Conservation (phyloP, 2,113 vertebrate genomes). For the Spea multiplicata region DNA sequence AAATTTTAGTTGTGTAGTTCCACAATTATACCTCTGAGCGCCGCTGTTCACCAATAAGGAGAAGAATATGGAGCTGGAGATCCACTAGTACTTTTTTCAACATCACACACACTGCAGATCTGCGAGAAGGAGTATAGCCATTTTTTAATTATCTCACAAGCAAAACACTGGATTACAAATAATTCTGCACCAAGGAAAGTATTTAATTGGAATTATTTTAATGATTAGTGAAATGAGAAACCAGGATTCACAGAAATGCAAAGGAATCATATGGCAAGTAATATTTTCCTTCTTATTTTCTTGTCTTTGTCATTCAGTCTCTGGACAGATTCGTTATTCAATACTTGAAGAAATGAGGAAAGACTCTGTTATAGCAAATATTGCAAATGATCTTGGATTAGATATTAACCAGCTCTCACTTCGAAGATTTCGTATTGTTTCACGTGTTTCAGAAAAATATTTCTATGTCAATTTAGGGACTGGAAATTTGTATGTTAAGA, state of each 20-base stretch:
- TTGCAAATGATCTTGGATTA: conserved; percentile 69
- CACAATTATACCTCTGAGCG: conserved; percentile 11
- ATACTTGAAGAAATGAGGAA: conserved; percentile 59
- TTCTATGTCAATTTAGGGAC: conserved; percentile 26
- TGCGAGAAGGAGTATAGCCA: conserved; percentile 24
- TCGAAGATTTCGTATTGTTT: conserved; percentile 62
- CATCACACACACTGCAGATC: not conserved
- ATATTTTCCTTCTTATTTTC: conserved; percentile 18
- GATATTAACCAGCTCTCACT: conserved; percentile 61
- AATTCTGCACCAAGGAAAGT: not conserved
- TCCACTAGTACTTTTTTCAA: too few relatives aligned
- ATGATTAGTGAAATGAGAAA: not conserved
- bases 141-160: not conserved
- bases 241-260: not conserved
- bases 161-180: not conserved
- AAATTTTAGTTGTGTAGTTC: conserved; percentile 8
- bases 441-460: conserved; percentile 47
- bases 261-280: conserved; percentile 28
- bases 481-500: conserved; percentile 25
- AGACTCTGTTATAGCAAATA: conserved; percentile 52
- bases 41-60: conserved; percentile 11
- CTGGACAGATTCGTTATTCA: conserved; percentile 53
- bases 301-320: conserved; percentile 66
- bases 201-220: conserved; percentile 48
- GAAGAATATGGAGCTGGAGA: too few relatives aligned